Evolutionary conservation across 1,140 invertebrate genomes (phyloP).

Genomic region (Papilio glaucus): DNA sequence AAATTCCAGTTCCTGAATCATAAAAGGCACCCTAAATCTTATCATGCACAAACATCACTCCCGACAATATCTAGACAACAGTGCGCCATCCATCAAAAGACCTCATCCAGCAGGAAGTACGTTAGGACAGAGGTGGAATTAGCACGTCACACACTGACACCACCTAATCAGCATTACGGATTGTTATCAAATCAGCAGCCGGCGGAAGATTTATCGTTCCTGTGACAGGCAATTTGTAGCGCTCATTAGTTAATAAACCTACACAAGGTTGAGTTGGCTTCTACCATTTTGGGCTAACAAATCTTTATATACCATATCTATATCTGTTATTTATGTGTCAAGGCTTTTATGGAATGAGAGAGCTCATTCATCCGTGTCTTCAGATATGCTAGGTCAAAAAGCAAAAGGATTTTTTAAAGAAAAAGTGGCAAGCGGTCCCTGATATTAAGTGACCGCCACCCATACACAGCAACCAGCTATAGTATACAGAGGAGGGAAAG

Average conservation of each 20-base stretch:
- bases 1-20: too few relatives aligned
- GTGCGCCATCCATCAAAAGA: neutral
- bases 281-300: neutral
- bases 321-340: too few relatives aligned
- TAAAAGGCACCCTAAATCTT: too few relatives aligned
- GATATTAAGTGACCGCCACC: too few relatives aligned
- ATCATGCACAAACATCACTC: neutral
- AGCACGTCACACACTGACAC: constrained; percentile 2
- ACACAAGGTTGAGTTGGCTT: neutral
- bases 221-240: constrained; percentile 9
- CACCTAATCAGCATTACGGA: neutral
- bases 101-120: neutral
- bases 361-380: too few relatives aligned
- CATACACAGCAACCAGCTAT: too few relatives aligned
- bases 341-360: too few relatives aligned
- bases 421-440: too few relatives aligned
- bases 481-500: too few relatives aligned
- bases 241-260: neutral
- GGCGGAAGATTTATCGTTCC: constrained; percentile 1
- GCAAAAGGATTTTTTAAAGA: too few relatives aligned
- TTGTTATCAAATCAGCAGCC: constrained; percentile 5
- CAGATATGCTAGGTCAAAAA: too few relatives aligned
- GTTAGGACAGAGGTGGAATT: neutral
- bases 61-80: neutral
- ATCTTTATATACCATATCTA: neutral